phyloP scores from a whole-genome alignment of 1,140 invertebrate genomes.

The Cylas formicarius region DNA sequence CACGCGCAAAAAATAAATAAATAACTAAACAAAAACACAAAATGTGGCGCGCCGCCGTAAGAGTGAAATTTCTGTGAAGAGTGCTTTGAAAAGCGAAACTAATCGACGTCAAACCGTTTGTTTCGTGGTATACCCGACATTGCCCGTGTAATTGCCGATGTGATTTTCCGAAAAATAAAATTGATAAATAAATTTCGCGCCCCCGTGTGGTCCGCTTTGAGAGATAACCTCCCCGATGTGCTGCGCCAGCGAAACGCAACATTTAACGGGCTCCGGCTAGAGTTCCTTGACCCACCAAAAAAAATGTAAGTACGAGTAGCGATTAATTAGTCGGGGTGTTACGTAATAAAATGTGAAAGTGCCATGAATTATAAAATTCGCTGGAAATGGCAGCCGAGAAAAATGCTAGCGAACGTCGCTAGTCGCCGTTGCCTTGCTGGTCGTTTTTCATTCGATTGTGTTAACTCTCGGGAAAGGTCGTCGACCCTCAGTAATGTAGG shows the following conservation, averaged over 20 bases:
- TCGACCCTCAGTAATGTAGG: conserved; percentile 39
- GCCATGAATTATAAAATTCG: conserved; percentile 2
- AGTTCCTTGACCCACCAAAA: conserved; percentile 18
- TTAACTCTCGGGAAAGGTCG: conserved; percentile 29
- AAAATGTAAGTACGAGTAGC: conserved; percentile 27
- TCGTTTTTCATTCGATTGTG: conserved; percentile 30
- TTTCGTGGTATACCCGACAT: too few relatives aligned
- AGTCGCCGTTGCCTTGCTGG: conserved; percentile 7
- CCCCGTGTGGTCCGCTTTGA: too few relatives aligned
- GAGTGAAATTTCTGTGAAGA: too few relatives aligned
- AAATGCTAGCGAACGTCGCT: conserved; percentile 11
- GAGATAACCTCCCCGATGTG: background rate
- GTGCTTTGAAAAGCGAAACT: too few relatives aligned
- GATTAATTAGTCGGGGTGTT: background rate
- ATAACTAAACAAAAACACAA: too few relatives aligned
- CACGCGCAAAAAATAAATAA: too few relatives aligned
- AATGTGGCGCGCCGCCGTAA: too few relatives aligned
- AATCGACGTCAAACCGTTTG: too few relatives aligned
- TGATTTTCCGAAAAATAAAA: too few relatives aligned
- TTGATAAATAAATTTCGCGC: too few relatives aligned
- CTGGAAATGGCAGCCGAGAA: conserved; percentile 9
- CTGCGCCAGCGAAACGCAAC: background rate
- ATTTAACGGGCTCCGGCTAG: conserved; percentile 13
- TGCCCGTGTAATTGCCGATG: too few relatives aligned
- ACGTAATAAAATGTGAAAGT: background rate